phyloP scores from a whole-genome alignment of 1,140 invertebrate species.

The Drosophila athabasca region DNA sequence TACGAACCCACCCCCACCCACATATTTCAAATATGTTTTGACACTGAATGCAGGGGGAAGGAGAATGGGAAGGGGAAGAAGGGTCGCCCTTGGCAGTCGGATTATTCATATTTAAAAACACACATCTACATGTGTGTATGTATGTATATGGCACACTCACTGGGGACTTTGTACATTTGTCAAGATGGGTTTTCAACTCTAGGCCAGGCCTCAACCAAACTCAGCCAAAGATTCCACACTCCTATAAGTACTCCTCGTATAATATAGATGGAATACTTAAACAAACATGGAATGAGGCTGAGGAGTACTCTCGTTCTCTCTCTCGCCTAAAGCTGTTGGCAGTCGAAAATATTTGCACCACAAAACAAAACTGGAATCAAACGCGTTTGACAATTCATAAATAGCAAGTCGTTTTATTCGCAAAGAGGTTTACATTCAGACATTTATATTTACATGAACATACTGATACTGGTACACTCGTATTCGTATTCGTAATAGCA shows the following conservation, averaged over 20 bases:
- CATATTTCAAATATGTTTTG: conserved; percentile 35
- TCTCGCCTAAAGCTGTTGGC: conserved; percentile 20
- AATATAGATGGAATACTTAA: conserved; percentile 49
- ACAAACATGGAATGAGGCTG: conserved; percentile 19
- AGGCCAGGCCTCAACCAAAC: background rate
- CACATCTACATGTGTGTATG: no score
- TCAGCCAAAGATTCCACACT: conserved; percentile 1
- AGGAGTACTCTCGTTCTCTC: background rate
- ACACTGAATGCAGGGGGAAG: conserved; percentile 9
- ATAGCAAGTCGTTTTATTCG: conserved; percentile 73
- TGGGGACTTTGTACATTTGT: conserved; percentile 10
- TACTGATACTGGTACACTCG: conserved; percentile 15
- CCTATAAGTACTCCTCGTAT: background rate
- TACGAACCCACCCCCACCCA: background rate
- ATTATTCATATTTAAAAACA: conserved; percentile 77
- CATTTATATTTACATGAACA: conserved; percentile 54
- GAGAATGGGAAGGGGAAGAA: no score
- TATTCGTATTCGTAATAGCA: no score
- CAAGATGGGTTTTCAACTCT: conserved; percentile 28
- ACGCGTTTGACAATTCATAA: conserved; percentile 27
- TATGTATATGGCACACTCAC: conserved; percentile 19
- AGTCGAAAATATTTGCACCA: conserved; percentile 20
- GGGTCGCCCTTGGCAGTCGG: conserved; percentile 38
- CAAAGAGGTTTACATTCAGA: conserved; percentile 60
- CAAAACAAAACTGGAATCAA: conserved; percentile 27